phyloP scores from a whole-genome alignment of 2,888 invertebrate genomes.

The Hypselothyrea guttata region DNA sequence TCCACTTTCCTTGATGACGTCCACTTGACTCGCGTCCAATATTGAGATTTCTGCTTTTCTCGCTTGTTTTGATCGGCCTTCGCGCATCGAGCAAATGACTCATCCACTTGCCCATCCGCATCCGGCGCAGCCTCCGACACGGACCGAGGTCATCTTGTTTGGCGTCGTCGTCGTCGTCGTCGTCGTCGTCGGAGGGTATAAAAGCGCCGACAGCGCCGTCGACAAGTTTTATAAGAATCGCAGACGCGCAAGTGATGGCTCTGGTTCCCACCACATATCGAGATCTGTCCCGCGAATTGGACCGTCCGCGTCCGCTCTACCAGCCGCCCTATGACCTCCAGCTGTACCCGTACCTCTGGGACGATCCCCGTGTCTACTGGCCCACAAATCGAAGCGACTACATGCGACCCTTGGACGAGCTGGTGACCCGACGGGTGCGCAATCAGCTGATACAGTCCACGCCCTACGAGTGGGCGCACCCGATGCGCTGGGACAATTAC shows the following conservation, averaged over 20 bases:
- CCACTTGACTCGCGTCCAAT: slow-evolving; percentile 48
- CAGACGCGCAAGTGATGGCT: slow-evolving; percentile 61
- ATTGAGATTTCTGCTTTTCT: slow-evolving; percentile 12
- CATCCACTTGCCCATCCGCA: slow-evolving; percentile 59
- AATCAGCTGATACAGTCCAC: slow-evolving; percentile 77
- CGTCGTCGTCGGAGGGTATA: slow-evolving; percentile 40
- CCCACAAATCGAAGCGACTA: slow-evolving; percentile 48
- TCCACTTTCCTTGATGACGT: slow-evolving; percentile 34
- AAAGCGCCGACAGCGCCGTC: slow-evolving; percentile 52
- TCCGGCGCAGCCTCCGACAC: slow-evolving; percentile 40
- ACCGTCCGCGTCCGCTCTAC: slow-evolving; percentile 57
- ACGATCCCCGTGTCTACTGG: slow-evolving; percentile 73
- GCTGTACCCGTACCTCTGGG: slow-evolving; percentile 77
- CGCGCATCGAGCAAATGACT: slow-evolving; percentile 64
- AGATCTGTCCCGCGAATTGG: slow-evolving; percentile 73
- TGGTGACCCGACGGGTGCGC: slow-evolving; percentile 77
- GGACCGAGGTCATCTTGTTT: slow-evolving; percentile 43
- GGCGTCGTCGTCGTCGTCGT: slow-evolving; percentile 2
- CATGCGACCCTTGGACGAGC: slow-evolving; percentile 72
- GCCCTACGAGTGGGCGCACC: slow-evolving; percentile 73
- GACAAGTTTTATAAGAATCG: slow-evolving; percentile 56
- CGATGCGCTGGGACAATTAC: slow-evolving; percentile 76
- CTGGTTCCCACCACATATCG: slow-evolving; percentile 74
- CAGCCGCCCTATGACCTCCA: slow-evolving; percentile 65
- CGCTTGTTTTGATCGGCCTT: slow-evolving; percentile 56